These are phyloP conservation scores for Machimus atricapillus DNA, from an alignment of 2,888 invertebrate species.

Conservation along the genomic window DNA sequence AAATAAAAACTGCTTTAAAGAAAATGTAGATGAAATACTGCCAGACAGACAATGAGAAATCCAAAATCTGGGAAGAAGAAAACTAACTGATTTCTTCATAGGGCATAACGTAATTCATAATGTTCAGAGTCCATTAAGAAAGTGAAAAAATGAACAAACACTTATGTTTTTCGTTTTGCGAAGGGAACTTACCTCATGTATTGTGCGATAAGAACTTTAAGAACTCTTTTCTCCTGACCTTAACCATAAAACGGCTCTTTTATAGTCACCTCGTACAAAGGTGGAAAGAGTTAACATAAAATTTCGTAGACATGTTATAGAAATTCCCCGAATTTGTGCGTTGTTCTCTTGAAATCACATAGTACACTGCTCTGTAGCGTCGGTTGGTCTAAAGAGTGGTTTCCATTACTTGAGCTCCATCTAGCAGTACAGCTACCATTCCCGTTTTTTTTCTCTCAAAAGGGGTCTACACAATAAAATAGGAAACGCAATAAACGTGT, in stretches of 20 bases:
- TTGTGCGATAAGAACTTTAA: not conserved
- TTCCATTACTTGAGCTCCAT: not conserved
- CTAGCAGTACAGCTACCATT: not conserved
- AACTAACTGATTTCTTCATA: not conserved
- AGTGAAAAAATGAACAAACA: not conserved
- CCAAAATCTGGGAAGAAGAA: not conserved
- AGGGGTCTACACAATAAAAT: not conserved
- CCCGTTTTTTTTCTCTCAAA: not conserved
- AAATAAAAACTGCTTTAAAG: not conserved
- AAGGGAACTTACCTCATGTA: not conserved
- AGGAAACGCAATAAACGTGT: slow-evolving; percentile 15
- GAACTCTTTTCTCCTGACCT: not conserved
- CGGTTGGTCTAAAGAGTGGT: not conserved
- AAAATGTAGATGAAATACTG: not conserved
- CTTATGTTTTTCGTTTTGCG: not conserved
- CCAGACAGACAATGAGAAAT: not conserved
- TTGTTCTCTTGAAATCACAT: not conserved
- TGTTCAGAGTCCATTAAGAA: not conserved
- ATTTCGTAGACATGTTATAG: not conserved
- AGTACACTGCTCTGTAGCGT: not conserved
- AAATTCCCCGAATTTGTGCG: not conserved
- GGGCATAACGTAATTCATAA: not conserved
- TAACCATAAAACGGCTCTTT: not conserved
- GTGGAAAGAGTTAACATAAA: not conserved
- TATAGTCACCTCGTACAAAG: not conserved